Evolutionary conservation across 2,113 vertebrate genomes (phyloP).

Genomic region (Origma solitaria): DNA sequence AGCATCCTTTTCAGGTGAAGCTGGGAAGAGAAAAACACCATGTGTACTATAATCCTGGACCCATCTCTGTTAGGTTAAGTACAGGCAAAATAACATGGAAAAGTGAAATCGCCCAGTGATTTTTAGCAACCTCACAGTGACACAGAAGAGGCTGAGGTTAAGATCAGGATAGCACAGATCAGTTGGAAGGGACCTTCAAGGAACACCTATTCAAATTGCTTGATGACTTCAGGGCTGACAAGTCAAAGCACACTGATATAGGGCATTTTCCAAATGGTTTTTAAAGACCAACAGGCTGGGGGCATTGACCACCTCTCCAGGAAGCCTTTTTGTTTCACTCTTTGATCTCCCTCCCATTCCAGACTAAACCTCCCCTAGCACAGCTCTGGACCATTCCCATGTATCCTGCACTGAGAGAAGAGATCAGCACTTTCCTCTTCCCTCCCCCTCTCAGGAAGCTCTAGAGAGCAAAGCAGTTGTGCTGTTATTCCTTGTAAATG

Average conservation of each 20-base stretch:
- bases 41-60: neutral
- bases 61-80: neutral
- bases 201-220: neutral
- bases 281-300: neutral
- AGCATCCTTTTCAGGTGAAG: neutral
- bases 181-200: neutral
- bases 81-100: neutral
- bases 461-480: neutral
- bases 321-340: neutral
- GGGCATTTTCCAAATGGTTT: neutral
- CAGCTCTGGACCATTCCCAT: neutral
- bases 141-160: neutral
- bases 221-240: neutral
- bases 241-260: neutral
- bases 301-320: rapidly evolving
- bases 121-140: neutral
- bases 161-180: neutral
- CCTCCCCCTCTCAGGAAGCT: neutral
- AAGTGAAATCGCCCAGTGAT: neutral
- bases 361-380: neutral
- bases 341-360: neutral
- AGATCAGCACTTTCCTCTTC: neutral
- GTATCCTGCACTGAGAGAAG: neutral
- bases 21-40: neutral
- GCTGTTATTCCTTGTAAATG: neutral